Percentiles rank a stretch among this genome's conserved stretches.
Evolutionary conservation across 2,888 invertebrate genomes (phyloP).

Genomic region (Apoda limacodes): DNA sequence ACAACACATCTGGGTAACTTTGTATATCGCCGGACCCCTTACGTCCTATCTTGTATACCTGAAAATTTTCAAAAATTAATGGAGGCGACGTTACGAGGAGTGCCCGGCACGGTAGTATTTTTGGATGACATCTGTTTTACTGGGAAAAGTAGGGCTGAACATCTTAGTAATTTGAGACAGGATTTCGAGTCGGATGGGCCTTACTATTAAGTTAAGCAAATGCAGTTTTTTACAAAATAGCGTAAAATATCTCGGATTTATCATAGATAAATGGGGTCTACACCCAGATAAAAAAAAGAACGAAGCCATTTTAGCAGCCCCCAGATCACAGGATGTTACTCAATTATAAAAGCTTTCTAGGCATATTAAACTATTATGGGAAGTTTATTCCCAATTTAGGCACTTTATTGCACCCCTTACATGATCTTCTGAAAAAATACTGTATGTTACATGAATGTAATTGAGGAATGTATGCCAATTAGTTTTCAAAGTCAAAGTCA

Average conservation of each 20-base stretch:
- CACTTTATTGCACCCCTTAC: conserved; percentile 14
- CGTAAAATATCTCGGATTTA: conserved; percentile 5
- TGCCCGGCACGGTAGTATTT: conserved; percentile 13
- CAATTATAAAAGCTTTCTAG: conserved; percentile 17
- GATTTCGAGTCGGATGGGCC: conserved; percentile 10
- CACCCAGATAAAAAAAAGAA: conserved; percentile 13
- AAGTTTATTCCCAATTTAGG: conserved; percentile 17
- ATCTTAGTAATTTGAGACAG: conserved; percentile 9
- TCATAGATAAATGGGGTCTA: conserved; percentile 16
- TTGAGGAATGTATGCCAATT: conserved; percentile 11
- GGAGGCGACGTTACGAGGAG: conserved; percentile 15
- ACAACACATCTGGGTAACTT: conserved; percentile 16
- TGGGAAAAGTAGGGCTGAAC: conserved; percentile 7
- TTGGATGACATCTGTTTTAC: conserved; percentile 18
- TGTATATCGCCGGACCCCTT: conserved; percentile 11
- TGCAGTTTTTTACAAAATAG: conserved; percentile 4
- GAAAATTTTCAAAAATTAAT: conserved; percentile 15
- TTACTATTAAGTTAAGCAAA: conserved; percentile 13
- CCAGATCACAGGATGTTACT: conserved; percentile 13
- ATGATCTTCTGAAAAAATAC: conserved; percentile 14
- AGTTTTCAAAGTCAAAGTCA: too few species aligned
- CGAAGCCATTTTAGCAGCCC: conserved; percentile 11
- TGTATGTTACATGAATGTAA: conserved; percentile 5
- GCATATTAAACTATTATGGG: conserved; percentile 21
- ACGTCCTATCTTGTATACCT: conserved; percentile 10